Evolutionary conservation across 2,113 vertebrate genomes (phyloP).

Genomic region (Progne subis): DNA sequence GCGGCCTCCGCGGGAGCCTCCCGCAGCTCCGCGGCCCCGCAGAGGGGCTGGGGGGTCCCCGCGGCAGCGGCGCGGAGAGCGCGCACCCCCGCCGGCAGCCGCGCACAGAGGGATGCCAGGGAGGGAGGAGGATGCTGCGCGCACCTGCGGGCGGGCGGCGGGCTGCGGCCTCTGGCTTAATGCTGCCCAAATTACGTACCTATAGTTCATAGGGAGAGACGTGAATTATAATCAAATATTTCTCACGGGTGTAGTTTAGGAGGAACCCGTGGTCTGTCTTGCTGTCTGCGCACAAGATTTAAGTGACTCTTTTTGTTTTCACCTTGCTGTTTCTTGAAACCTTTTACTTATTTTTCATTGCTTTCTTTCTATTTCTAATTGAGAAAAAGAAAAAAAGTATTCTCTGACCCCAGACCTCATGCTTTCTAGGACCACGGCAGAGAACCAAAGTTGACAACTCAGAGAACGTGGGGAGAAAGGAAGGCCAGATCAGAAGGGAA

Average conservation of each 20-base stretch:
- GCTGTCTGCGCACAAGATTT: background rate
- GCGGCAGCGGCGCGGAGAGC: too few relatives aligned
- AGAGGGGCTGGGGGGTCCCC: background rate
- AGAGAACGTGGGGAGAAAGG: background rate
- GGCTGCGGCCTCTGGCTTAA: background rate
- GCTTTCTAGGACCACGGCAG: background rate
- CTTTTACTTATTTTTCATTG: background rate
- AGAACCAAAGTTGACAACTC: background rate
- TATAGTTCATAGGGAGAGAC: accelerated
- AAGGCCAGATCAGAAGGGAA: background rate
- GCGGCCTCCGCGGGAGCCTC: too few relatives aligned
- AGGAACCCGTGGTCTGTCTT: too few relatives aligned
- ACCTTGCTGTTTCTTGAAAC: background rate
- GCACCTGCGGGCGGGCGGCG: background rate
- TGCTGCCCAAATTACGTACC: background rate
- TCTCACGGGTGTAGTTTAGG: background rate
- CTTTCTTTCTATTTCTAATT: background rate
- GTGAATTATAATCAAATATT: accelerated
- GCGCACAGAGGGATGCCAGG: accelerated
- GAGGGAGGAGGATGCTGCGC: background rate
- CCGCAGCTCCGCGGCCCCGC: background rate
- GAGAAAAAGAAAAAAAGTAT: background rate
- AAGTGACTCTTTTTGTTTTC: background rate
- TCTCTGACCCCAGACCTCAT: accelerated
- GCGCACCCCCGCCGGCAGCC: too few relatives aligned